phyloP scores from a whole-genome alignment of 2,888 invertebrate genomes.

The Druceiella hillmani region DNA sequence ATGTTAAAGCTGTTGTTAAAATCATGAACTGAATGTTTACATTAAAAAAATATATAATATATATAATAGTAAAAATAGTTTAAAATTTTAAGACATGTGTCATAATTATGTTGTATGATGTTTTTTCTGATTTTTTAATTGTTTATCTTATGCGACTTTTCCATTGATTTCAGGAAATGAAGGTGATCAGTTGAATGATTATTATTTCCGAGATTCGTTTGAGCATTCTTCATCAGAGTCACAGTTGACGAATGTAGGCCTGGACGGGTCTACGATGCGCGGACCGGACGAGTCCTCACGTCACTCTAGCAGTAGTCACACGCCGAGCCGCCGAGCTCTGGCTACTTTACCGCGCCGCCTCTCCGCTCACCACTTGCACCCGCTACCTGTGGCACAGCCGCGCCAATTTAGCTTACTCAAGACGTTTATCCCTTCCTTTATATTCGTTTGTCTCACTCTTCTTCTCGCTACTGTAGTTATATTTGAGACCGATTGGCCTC shows the following conservation, averaged over 20 bases:
- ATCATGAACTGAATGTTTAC: no score
- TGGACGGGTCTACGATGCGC: slow-evolving; percentile 17
- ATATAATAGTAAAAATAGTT: no score
- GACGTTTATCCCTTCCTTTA: slow-evolving; percentile 72
- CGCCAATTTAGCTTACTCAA: slow-evolving; percentile 64
- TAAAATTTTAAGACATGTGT: no score
- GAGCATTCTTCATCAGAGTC: slow-evolving; percentile 79
- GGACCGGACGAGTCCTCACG: slow-evolving; percentile 33
- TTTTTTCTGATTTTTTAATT: slow-evolving; percentile 9
- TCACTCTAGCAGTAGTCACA: slow-evolving; percentile 44
- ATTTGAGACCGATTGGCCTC: slow-evolving; percentile 73
- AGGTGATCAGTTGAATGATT: slow-evolving; percentile 52
- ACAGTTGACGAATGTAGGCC: slow-evolving; percentile 41
- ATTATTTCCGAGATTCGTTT: slow-evolving; percentile 69
- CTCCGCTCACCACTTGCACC: slow-evolving; percentile 27
- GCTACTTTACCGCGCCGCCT: slow-evolving; percentile 27
- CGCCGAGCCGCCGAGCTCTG: slow-evolving; percentile 30
- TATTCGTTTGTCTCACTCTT: slow-evolving; percentile 66
- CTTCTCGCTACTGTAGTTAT: slow-evolving; percentile 63
- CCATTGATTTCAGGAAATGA: slow-evolving; percentile 31
- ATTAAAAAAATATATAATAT: no score
- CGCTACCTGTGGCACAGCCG: no score
- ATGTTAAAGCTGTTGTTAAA: no score
- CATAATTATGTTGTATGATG: no score
- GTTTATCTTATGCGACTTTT: background rate